Conservation (phyloP, 2,888 invertebrate genomes). For the Cenopis cana region DNA sequence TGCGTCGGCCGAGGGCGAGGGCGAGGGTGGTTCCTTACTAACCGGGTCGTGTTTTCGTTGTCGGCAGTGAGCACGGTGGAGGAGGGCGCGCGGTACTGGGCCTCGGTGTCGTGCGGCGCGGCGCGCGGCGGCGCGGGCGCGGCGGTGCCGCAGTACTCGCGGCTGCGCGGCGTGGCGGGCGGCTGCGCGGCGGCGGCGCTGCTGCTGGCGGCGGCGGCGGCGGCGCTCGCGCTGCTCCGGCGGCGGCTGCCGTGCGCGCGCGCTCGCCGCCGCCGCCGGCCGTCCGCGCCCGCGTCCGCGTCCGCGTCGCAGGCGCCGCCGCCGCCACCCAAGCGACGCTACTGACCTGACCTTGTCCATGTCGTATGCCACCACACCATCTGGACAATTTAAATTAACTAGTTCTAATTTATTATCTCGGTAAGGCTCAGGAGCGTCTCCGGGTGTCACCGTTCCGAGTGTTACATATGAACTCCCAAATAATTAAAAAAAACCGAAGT, state of each 20-base stretch:
- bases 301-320: conserved; percentile 51
- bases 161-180: conserved; percentile 89
- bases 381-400: neutral
- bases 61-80: conserved; percentile 87
- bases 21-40: neutral
- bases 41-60: neutral
- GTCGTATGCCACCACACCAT: neutral
- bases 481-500: no score
- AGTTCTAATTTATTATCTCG: neutral
- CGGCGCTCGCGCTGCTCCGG: conserved; percentile 80
- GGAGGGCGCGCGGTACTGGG: conserved; percentile 90
- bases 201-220: conserved; percentile 87
- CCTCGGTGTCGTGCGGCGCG: conserved; percentile 88
- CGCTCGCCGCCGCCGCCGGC: no score
- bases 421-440: neutral
- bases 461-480: neutral
- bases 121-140: conserved; percentile 86
- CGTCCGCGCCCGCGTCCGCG: conserved; percentile 48
- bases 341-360: conserved; percentile 16
- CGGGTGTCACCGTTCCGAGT: neutral
- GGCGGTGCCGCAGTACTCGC: conserved; percentile 89
- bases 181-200: conserved; percentile 89
- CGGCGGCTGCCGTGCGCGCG: conserved; percentile 58
- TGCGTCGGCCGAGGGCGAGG: no score
- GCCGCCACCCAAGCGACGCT: conserved; percentile 33